Base-by-base conservation (phyloP, 2,888 invertebrate genomes). In the Glyphotaelius pellucidus region DNA sequence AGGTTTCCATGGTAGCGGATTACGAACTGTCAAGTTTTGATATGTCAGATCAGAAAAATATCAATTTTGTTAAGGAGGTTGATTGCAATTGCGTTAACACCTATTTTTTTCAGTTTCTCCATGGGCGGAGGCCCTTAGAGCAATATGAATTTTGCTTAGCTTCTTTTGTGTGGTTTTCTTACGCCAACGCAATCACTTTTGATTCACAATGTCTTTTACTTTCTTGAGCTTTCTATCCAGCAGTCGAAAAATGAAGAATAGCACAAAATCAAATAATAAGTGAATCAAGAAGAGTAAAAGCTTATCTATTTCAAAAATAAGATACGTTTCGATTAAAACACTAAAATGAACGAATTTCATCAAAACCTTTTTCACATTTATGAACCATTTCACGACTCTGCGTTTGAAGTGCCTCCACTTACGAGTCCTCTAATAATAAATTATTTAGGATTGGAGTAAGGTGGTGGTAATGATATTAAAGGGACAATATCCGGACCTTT, bases 401-500 rank as follows among this genome's bases (percentile, higher is more conserved):
- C 25, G 85, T 35, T 83, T 35, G 32, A 35, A 35, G 32, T 31
- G 15, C 15, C 32, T 25, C 32, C 38, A 38, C 85, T 42, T n/a
- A n/a, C 9, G 85, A 14, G 35, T n/a, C n/a, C 80, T 35, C 35
- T 38, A 80, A 32, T 89, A 89, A 89, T 89, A 80, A 89, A 89
- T 80, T 89, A 89, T 89, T 80, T 38, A 42, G 89, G 89, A 31
- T 31, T n/a, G 9, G 52, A 83, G 47, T 42, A 81, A 30, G 38
- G 90, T 38, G 30, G 30, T 47, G 81, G 81, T 81, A 90, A 90
- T 81, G n/a, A 90, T 83, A 90, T 83, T 90, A 83, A 80, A 90
- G 83, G 83, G 42, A 90, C 90, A 90, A 81, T 90, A 90, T 81
- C 47, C 83, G 38, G 83, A 90, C 90, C 90, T 90, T 90, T 83